phyloP scores from a whole-genome alignment of 2,888 invertebrate genomes.

The Serripes groenlandicus region DNA sequence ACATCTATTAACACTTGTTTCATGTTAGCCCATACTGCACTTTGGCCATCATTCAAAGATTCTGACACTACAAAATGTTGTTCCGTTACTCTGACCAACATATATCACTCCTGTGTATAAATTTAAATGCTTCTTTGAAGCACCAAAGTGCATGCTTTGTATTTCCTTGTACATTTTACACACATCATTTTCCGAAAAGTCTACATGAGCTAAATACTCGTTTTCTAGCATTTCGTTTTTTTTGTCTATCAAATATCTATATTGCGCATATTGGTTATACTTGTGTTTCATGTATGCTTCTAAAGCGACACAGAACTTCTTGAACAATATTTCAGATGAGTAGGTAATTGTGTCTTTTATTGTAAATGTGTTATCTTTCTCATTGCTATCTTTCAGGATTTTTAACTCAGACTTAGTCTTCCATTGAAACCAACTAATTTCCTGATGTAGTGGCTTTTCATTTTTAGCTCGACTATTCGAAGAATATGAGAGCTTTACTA shows the following conservation, averaged over 20 bases:
- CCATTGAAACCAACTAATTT: no score
- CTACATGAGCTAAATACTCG: slow-evolving; percentile 25
- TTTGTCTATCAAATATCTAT: background rate
- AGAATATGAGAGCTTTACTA: no score
- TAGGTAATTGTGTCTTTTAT: no score
- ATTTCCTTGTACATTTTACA: slow-evolving; percentile 46
- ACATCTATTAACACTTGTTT: slow-evolving; percentile 75
- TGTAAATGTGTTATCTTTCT: no score
- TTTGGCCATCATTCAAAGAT: slow-evolving; percentile 81
- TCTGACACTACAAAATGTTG: slow-evolving; percentile 80
- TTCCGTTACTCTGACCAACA: background rate
- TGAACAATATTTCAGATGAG: no score
- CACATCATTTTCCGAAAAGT: slow-evolving; percentile 55
- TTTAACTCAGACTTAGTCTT: no score
- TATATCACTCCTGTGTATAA: slow-evolving; percentile 59
- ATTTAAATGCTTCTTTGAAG: slow-evolving; percentile 52
- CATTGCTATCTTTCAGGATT: no score
- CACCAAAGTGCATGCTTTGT: slow-evolving; percentile 63
- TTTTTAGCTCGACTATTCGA: no score
- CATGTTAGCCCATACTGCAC: slow-evolving; percentile 86
- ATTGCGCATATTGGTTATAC: slow-evolving; percentile 27
- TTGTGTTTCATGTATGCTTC: slow-evolving; percentile 12
- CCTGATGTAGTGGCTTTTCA: no score
- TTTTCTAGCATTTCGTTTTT: background rate
- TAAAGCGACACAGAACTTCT: no score